phyloP scores from a whole-genome alignment of 2,888 invertebrate genomes.

The Caenorhabditis macrosperma region DNA sequence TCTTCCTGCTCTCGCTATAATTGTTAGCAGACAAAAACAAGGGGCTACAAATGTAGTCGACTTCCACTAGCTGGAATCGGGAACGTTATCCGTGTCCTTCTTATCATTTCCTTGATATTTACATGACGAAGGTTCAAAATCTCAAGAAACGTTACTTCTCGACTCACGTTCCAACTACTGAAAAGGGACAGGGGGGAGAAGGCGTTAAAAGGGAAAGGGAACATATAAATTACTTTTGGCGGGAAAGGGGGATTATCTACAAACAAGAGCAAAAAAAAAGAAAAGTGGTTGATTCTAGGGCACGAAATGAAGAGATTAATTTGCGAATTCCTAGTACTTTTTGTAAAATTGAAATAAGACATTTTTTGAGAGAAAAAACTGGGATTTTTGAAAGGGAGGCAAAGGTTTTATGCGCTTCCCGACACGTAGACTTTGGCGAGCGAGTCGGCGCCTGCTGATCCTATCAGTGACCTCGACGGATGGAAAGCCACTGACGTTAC shows the following conservation, averaged over 20 bases:
- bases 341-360: conserved; percentile 7
- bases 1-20: background rate
- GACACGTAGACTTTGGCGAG: conserved; percentile 89
- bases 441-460: conserved; percentile 98
- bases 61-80: background rate
- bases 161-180: conserved; percentile 12
- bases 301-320: conserved; percentile 9
- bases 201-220: background rate
- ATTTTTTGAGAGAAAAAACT: background rate
- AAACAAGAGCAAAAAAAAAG: conserved; percentile 17
- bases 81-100: background rate
- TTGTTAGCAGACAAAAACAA: conserved; percentile 10
- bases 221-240: conserved; percentile 17
- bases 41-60: conserved; percentile 10
- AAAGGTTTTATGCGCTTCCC: conserved; percentile 20
- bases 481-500: conserved; percentile 99
- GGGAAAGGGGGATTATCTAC: conserved; percentile 28
- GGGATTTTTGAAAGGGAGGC: background rate
- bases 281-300: conserved; percentile 7
- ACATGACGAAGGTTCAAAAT: conserved; percentile 13
- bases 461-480: conserved; percentile 97
- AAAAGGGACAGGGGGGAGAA: background rate
- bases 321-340: conserved; percentile 29
- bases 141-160: background rate
- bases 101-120: conserved; percentile 18